Base-by-base conservation (phyloP, 2,113 vertebrate species). In the Notechis scutatus region DNA sequence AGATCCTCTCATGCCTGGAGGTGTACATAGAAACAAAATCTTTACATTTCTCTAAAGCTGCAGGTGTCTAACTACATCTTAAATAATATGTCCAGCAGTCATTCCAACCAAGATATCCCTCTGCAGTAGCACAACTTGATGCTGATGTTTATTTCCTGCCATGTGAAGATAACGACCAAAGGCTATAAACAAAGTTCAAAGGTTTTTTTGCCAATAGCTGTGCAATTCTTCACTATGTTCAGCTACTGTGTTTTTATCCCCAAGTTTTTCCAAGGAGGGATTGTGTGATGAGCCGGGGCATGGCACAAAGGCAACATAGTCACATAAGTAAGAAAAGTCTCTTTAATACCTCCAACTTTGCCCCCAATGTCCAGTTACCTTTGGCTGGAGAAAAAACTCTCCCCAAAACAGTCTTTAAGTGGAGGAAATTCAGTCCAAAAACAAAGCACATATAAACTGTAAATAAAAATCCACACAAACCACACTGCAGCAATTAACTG, bases 21-120 rank as follows among this genome's bases (percentile, higher is more conserved):
- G 9, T 1, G 3, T n/a, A 6, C 85, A 86, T 64, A 91, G 1
- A 0, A 93, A 94, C 56, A 92, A 74, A 94, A 91, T 91, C 59
- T 23, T 85, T 81, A 86, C 54, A 21, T 8, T 93, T 93, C 88
- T 18, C 55, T 89, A 45, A 57, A 87, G 52, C 54, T 23, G 29
- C 50, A 52, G 74, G 86, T 91, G 29, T 14, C 18, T 94, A 54
- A 90, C 24, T 50, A 7, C 7, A 4, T 39, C n/a, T 52, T 95
- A 92, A 93, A 92, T 93, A 89, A 92, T 45, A 93, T 87, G 88
- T 93, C 55, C 87, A 34, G 56, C 59, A 47, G 88, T 52, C 94
- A 81, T 0, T 2, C 64, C 93, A 95, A 91, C 12, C 21, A 54
- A 92, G 64, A 29, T 87, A 34, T 91, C 23, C 47, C 23, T 39